Conservation (phyloP, 1,140 invertebrate species). For the Cydia fagiglandana region DNA sequence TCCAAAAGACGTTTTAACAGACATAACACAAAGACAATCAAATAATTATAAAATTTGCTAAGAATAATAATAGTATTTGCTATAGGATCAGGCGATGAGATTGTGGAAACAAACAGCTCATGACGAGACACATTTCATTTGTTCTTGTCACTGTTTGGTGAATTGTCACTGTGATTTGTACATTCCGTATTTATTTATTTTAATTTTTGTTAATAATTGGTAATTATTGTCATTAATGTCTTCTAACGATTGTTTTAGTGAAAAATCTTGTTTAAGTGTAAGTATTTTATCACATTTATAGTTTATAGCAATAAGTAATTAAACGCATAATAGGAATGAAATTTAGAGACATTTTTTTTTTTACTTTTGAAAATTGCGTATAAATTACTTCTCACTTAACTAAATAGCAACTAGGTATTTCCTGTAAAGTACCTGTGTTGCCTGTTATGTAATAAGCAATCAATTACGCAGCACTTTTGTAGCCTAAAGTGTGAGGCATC, state of each 20-base stretch:
- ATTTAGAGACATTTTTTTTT: background rate
- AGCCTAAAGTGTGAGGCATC: no score
- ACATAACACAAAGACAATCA: background rate
- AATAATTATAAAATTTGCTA: background rate
- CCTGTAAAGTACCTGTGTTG: no score
- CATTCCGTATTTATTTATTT: background rate
- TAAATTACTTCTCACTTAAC: no score
- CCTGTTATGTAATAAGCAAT: no score
- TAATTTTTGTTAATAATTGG: background rate
- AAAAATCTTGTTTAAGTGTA: background rate
- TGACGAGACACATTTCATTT: constrained; percentile 11
- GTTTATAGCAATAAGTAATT: no score
- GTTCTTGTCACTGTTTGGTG: constrained; percentile 5
- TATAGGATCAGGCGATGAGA: background rate
- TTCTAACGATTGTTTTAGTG: background rate
- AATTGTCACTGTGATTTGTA: constrained; percentile 12
- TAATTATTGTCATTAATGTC: background rate
- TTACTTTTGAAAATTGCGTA: no score
- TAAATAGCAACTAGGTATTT: no score
- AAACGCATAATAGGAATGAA: background rate
- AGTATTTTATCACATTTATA: background rate
- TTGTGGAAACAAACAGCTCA: background rate
- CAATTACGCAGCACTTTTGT: no score
- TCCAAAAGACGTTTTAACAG: background rate
- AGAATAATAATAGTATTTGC: background rate